Evolutionary conservation across 2,113 vertebrate species (phyloP).

Genomic region (Gopherus evgoodei): DNA sequence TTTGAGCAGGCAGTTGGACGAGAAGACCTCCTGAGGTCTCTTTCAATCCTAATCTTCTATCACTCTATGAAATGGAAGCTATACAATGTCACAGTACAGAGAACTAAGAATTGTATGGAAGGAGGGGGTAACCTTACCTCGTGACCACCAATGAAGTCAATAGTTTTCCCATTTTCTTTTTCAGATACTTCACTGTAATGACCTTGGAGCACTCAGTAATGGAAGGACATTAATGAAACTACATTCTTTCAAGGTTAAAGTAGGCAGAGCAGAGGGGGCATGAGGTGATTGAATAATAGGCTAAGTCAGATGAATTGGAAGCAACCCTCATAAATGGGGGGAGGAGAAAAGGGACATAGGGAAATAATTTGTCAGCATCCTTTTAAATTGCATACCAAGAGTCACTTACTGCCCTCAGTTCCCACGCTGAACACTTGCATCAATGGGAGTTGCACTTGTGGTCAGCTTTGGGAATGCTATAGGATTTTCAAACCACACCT

Average conservation of each 20-base stretch:
- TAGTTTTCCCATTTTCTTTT: not conserved
- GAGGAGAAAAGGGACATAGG: not conserved
- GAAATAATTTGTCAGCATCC: not conserved
- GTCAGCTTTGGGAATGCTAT: not conserved
- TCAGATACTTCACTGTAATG: not conserved
- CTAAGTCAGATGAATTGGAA: not conserved
- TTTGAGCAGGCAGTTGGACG: too few species aligned
- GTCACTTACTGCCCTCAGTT: not conserved
- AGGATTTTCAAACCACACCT: not conserved
- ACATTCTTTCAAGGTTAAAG: fast-evolving
- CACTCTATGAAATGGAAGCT: too few species aligned
- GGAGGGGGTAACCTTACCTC: not conserved
- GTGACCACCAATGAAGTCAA: not conserved
- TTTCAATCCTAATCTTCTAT: too few species aligned
- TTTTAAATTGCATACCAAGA: not conserved
- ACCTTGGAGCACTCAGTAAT: not conserved
- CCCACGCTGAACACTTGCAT: not conserved
- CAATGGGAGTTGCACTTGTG: not conserved
- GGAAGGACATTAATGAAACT: not conserved
- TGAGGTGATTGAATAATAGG: not conserved
- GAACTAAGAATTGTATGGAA: not conserved
- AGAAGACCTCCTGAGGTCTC: too few species aligned
- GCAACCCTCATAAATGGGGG: not conserved
- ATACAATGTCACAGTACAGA: not conserved
- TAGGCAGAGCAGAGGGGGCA: not conserved